phyloP scores from a whole-genome alignment of 2,888 invertebrate species.

The Allolobophora icterica region DNA sequence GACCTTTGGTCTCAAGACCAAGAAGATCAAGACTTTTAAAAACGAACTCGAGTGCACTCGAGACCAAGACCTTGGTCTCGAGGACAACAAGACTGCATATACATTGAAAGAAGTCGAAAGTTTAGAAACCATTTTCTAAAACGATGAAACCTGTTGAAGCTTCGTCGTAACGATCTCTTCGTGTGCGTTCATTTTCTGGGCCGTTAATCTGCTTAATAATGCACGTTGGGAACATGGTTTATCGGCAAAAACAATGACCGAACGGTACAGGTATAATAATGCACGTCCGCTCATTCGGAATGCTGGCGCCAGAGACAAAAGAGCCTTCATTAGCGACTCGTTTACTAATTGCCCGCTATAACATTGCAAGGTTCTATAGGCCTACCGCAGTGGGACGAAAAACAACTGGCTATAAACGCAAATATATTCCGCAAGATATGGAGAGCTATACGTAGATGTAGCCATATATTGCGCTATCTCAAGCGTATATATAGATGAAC shows the following conservation, averaged over 20 bases:
- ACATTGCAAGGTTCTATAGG: no score
- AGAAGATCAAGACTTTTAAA: no score
- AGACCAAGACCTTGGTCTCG: no score
- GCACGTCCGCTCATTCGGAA: background rate
- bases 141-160: background rate
- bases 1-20: no score
- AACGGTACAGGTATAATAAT: background rate
- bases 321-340: background rate
- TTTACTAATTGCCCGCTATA: background rate
- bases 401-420: background rate
- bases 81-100: no score
- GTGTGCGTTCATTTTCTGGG: background rate
- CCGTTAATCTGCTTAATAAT: background rate
- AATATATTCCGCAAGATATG: no score
- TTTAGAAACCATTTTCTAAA: background rate
- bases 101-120: no score
- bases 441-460: no score
- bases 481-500: no score
- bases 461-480: no score
- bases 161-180: background rate
- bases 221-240: background rate
- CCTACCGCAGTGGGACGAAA: background rate
- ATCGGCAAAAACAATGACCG: background rate
- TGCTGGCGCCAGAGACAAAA: background rate
- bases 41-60: no score